Evolutionary conservation across 1,140 invertebrate genomes (phyloP), one percentile per base, ranked within the genome.

Genomic region (Thalassaphorura encarpata): DNA sequence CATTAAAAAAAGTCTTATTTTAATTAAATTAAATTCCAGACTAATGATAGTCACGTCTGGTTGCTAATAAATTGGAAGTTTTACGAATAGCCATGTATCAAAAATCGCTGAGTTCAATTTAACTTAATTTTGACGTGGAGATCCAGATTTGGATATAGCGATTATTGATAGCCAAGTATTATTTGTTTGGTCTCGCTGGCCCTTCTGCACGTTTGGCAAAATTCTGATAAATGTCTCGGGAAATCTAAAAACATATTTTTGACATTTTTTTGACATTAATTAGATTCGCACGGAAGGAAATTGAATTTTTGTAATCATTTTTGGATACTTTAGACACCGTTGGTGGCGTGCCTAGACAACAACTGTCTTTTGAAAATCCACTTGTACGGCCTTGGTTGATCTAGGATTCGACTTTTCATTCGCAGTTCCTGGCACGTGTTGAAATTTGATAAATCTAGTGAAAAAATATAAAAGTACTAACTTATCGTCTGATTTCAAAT

Each of bases 211-310:
- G 67, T 40, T 75, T 70, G 8, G 84, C 73, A 63, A 85, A 87
- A 46, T 81, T 76, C 18, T 76, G 72, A 67, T 87, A 87, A 58
- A 86, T 78, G 61, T 77, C 77, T 50, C 76, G 71, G 62, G 78
- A 77, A 15, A 76, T 67, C 50, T 76, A 72, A 23, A 74, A 76
- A n/a, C 16, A 15, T 8, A 15, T 21, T 13, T 13, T 19, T 46
- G 41, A 36, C 33, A n/a, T 36, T 36, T 36, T 36, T 11, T 11
- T 36, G 33, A 36, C 33, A 36, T 11, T 11, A n/a, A n/a, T n/a
- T 36, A 11, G n/a, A 36, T n/a, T 36, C 33, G n/a, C n/a, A n/a
- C n/a, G n/a, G n/a, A n/a, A n/a, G n/a, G n/a, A 36, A 11, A 11
- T 36, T 42, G 28, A n/a, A n/a, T 18, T 31, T 26, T 21, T 48